Evolutionary conservation across 2,113 vertebrate genomes (phyloP), one percentile per base, ranked within the genome.

Genomic region (Neotoma lepida): DNA sequence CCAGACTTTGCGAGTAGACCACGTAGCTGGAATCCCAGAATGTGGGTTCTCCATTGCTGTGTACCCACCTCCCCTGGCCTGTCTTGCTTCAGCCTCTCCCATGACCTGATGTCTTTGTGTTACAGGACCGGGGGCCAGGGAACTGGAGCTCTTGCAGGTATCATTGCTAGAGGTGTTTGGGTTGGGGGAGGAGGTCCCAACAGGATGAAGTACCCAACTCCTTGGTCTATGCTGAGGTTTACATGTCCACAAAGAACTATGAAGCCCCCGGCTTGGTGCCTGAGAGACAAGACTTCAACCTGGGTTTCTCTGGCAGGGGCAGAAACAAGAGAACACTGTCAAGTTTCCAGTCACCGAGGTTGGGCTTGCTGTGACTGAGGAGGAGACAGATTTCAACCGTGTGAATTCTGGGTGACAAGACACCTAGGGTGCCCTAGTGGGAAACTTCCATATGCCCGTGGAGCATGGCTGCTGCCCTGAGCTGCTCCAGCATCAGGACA

Each of bases 341-440:
- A 6, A 33, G 13, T 9, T 44, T 6, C 1, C 2, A 4, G 26
- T 41, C 2, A 1, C 3, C 0, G 26, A 70, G 39, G 35, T 61
- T 81, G n/a, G 82, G 41, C 20, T 71, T 78, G 88, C 64, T 0
- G 82, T 30, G 66, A 64, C 90, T 0, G 44, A 24, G 88, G 84
- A 91, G 74, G 81, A 90, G 80, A 82, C 86, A 5, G 18, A 28
- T 51, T 33, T 49, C 3, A 41, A 3, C 78, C 0, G 6, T 7
- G 58, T 49, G 58, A 54, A 1, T 44, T 12, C 13, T 12, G 5
- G 0, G 2, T 46, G 17, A 44, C 13, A 2, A 30, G 49, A 20
- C 2, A n/a, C 39, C 64, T 24, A 2, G 33, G 54, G n/a, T 14
- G 2, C 39, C 12, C 54, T 30, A 8, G 35, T 22, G 18, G 82